Conservation (phyloP, 2,888 invertebrate species). For the Epistrophe grossulariae region DNA sequence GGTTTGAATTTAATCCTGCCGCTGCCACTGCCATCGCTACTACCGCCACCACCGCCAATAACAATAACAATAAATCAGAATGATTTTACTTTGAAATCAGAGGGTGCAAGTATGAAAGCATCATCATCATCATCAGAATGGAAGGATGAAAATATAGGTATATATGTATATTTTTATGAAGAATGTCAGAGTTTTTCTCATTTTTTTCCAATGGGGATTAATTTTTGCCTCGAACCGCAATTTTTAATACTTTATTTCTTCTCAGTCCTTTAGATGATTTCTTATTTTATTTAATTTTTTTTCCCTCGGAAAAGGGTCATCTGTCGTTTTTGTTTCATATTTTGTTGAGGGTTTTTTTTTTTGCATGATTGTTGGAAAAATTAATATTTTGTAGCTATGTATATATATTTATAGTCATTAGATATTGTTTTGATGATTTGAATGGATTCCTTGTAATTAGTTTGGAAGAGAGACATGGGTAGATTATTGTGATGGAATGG, state of each 20-base stretch:
- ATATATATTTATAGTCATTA: constrained; percentile 1
- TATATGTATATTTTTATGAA: background rate
- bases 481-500: background rate
- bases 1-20: constrained; percentile 80
- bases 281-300: constrained; percentile 19
- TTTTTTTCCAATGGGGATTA: constrained; percentile 55
- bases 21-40: constrained; percentile 77
- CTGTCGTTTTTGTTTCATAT: constrained; percentile 38
- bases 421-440: constrained; percentile 22
- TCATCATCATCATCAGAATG: background rate
- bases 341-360: constrained; percentile 21
- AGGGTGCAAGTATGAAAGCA: constrained; percentile 11
- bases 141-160: background rate
- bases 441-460: constrained; percentile 30
- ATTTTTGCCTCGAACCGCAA: constrained; percentile 59
- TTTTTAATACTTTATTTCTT: constrained; percentile 57
- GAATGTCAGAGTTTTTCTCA: constrained; percentile 32
- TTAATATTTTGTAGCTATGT: constrained; percentile 26
- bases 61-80: constrained; percentile 82
- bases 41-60: constrained; percentile 80
- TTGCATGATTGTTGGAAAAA: constrained; percentile 1
- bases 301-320: constrained; percentile 42
- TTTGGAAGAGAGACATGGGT: constrained; percentile 14
- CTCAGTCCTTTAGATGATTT: constrained; percentile 14
- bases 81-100: constrained; percentile 68